These are phyloP conservation scores for Elanoides forficatus DNA, from an alignment of 2,113 vertebrate genomes.

Conservation along the genomic window DNA sequence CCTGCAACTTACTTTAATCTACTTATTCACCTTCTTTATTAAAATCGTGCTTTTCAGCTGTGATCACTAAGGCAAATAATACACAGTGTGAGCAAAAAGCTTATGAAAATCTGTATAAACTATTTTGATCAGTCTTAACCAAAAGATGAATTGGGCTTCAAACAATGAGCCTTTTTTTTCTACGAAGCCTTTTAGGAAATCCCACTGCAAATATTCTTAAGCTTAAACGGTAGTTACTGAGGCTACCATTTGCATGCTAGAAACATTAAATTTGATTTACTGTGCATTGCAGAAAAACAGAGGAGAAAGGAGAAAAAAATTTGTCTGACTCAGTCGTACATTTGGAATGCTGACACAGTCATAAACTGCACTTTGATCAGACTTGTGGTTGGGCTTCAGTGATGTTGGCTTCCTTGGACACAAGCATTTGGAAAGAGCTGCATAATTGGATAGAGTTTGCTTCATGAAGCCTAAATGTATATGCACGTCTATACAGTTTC, in stretches of 20 bases:
- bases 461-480: background rate
- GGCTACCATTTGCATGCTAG: background rate
- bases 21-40: conserved; percentile 46
- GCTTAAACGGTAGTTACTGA: background rate
- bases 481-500: background rate
- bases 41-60: conserved; percentile 52
- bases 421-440: background rate
- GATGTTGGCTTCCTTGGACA: background rate
- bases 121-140: conserved; percentile 62
- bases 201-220: background rate
- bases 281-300: background rate
- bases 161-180: conserved; percentile 22
- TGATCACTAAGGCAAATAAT: conserved; percentile 51
- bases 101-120: conserved; percentile 54
- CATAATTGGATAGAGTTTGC: background rate
- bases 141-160: background rate
- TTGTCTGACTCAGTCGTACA: background rate
- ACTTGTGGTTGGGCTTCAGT: background rate
- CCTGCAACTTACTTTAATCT: conserved; percentile 38
- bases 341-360: background rate
- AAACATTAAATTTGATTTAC: background rate
- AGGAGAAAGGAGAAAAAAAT: background rate
- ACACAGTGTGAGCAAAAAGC: conserved; percentile 29
- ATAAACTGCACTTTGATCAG: background rate
- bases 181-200: conserved; percentile 38